Base-by-base conservation (phyloP, 2,797 vertebrate genomes). In the Diplodus puntazzo region DNA sequence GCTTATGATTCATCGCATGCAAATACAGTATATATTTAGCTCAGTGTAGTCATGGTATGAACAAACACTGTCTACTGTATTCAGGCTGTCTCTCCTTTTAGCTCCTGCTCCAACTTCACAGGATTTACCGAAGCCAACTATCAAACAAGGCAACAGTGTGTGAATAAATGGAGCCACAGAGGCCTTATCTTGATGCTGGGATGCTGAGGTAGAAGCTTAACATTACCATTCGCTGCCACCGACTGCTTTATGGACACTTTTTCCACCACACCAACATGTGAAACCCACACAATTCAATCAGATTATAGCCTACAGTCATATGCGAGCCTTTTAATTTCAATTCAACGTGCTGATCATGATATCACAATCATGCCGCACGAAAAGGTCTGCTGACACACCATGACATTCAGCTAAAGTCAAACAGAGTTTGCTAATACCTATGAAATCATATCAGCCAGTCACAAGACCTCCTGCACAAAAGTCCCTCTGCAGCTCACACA, bases 61-160 rank as follows among this genome's bases (percentile, higher is more conserved):
- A 59, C 63, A 82, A 69, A 81, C 78, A 73, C 18, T 1, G 16
- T 13, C 69, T 14, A 20, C 52, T 80, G 52, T 27, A 69, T 9
- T 34, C 46, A 46, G 25, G 65, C 70, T 39, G 4, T 17, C 21
- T 61, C 68, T 55, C 57, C 73, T 30, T 58, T 80, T 50, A 48
- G 52, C 46, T 59, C 65, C 60, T 6, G 21, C 45, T 64, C 61
- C 42, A 60, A n/a, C n/a, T 42, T 50, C 52, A 45, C 70, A 42
- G 57, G 43, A 49, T 72, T 18, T 53, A 68, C 63, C 34, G 63
- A 70, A 80, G 75, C 68, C 46, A 42, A 1, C 0, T 14, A 72
- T 60, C 64, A 78, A 87, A 87, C 69, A 81, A 25, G 48, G 74
- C 66, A 54, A 53, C 63, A 30, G 64, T 61, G 80, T 57, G 49